Base-by-base conservation (phyloP, 2,888 invertebrate genomes). In the Bellardia pandia region DNA sequence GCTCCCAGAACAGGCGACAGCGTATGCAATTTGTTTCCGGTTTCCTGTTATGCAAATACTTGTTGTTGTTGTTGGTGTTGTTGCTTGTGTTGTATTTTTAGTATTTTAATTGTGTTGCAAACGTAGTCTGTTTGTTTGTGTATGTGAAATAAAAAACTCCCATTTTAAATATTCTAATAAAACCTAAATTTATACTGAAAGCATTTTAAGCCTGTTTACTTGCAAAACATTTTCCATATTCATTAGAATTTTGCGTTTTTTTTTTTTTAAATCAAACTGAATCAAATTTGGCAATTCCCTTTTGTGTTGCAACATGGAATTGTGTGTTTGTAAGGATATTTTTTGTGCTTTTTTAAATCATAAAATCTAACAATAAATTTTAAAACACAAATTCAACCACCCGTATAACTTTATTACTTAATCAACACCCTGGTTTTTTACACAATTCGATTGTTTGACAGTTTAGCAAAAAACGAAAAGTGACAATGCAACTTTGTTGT, bases 1-100 rank as follows among this genome's bases (percentile, higher is more conserved):
- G 79, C 75, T 85, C 79, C 79, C 79, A 69, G 53, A 69, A 82
- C 85, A 82, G 85, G 87, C 87, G 87, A 87, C 91, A 91, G 91
- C 91, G 91, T 91, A 91, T 92, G 91, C 92, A 92, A 92, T 92
- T 92, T 91, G 92, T 92, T 91, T 92, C 92, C 92, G 92, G 90
- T 64, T 92, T 91, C 92, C 92, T 92, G 92, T 91, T 86, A 87
- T 85, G 85, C 87, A 87, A 87, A 87, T 87, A 81, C 81, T 37
- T 76, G 53, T 14, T 76, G 40, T n/a, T 33, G 48, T 40, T 30
- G 5, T n/a, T 33, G 48, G n/a, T 30, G n/a, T 62, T 64, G 40
- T 23, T 64, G 23, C 11, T 33, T 33, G n/a, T 30, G n/a, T 62
- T 58, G 30, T 40, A 14, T 75, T 71, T 72, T 58, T 58, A 72